phyloP scores from a whole-genome alignment of 2,888 invertebrate species.

The Sinhomidia bicolor region DNA sequence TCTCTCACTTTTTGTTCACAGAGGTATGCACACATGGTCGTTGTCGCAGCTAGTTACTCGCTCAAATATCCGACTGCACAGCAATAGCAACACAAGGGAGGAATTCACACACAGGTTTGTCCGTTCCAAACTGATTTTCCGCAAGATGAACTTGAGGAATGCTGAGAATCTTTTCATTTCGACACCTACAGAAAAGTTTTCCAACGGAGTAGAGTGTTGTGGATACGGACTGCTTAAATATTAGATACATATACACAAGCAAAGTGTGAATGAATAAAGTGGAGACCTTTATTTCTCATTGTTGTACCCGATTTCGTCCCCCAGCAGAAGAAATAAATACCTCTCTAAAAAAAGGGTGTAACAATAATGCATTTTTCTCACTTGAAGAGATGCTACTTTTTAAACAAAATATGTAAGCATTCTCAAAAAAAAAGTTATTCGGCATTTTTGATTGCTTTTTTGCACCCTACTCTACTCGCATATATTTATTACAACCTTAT shows the following conservation, averaged over 20 bases:
- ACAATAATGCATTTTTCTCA: conserved; percentile 37
- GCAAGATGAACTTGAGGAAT: conserved; percentile 76
- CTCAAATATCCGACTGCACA: too few relatives aligned
- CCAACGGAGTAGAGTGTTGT: conserved; percentile 20
- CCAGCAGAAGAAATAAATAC: conserved; percentile 43
- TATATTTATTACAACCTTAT: conserved; percentile 12
- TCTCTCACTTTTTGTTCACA: conserved; percentile 11
- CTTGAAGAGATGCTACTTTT: conserved; percentile 4
- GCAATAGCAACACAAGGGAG: too few relatives aligned
- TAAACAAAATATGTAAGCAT: conserved; percentile 1
- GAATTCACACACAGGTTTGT: conserved; percentile 60
- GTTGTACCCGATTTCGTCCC: background rate
- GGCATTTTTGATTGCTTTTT: conserved; percentile 72
- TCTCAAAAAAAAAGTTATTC: conserved; percentile 57
- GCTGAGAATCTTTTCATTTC: conserved; percentile 78
- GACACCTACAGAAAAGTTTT: conserved; percentile 73
- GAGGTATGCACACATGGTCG: background rate
- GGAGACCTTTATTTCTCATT: conserved; percentile 21
- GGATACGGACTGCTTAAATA: background rate
- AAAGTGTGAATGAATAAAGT: too few relatives aligned
- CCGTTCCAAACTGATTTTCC: conserved; percentile 74
- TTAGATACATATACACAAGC: background rate
- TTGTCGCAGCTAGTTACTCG: background rate
- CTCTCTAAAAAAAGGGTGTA: conserved; percentile 21
- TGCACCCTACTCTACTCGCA: conserved; percentile 63